Percentiles rank a stretch among this genome's conserved stretches.
Conservation (phyloP, 1,140 invertebrate genomes). For the Eueides isabella region DNA sequence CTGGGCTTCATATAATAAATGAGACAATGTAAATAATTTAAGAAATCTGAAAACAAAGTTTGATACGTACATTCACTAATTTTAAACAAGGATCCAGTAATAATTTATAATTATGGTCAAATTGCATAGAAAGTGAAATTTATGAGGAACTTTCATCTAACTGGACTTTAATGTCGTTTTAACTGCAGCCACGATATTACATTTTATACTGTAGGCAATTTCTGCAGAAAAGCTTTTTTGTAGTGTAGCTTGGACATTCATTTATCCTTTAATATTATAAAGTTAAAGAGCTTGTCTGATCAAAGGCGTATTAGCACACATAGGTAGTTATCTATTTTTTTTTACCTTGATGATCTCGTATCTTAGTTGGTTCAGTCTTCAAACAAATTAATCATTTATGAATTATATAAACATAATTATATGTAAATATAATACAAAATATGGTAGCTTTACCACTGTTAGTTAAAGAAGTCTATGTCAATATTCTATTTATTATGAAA, state of each 20-base stretch:
- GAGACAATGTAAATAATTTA: too few relatives aligned
- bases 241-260: not conserved
- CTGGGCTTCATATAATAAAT: too few relatives aligned
- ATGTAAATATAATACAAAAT: not conserved
- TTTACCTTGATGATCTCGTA: too few relatives aligned
- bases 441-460: not conserved
- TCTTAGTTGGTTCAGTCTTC: too few relatives aligned
- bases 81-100: slow-evolving; percentile 9
- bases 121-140: slow-evolving; percentile 40
- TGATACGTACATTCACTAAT: not conserved
- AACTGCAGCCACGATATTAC: slow-evolving; percentile 37
- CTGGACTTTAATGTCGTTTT: slow-evolving; percentile 36
- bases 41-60: not conserved
- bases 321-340: too few relatives aligned
- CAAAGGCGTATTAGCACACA: too few relatives aligned
- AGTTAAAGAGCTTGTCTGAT: too few relatives aligned
- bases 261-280: not conserved
- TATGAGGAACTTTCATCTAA: slow-evolving; percentile 39
- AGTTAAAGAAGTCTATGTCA: not conserved
- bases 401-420: too few relatives aligned
- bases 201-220: slow-evolving; percentile 21
- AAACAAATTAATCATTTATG: too few relatives aligned
- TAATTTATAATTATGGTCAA: slow-evolving; percentile 42
- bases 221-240: not conserved
- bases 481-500: slow-evolving; percentile 8